Evolutionary conservation across 2,888 invertebrate genomes (phyloP).

Genomic region (Meteorus cinctellus): DNA sequence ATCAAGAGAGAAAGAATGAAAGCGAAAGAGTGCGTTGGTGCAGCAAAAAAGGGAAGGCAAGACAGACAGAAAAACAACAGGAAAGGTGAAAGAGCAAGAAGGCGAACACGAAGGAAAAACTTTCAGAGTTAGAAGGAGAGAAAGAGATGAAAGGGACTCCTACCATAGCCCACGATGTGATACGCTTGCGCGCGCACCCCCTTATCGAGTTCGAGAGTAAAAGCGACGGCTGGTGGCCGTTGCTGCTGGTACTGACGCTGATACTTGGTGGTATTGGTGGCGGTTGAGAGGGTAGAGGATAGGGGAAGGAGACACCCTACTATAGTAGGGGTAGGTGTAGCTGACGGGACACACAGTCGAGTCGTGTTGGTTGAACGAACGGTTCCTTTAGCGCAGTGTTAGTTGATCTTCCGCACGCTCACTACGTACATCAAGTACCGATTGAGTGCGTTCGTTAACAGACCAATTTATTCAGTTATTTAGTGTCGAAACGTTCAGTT

Average conservation of each 20-base stretch:
- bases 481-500: background rate
- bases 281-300: conserved; percentile 42
- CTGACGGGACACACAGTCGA: conserved; percentile 39
- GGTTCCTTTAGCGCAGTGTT: conserved; percentile 34
- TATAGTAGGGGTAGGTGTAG: conserved; percentile 35
- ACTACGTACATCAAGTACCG: background rate
- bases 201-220: conserved; percentile 70
- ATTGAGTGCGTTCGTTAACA: background rate
- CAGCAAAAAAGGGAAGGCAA: background rate
- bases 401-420: conserved; percentile 16
- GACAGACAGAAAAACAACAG: conserved; percentile 11
- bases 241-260: conserved; percentile 47
- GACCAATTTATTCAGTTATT: background rate
- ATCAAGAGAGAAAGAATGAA: conserved; percentile 26
- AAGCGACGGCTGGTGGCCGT: conserved; percentile 60
- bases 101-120: background rate
- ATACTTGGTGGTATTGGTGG: conserved; percentile 45
- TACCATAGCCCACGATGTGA: conserved; percentile 11
- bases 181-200: conserved; percentile 64
- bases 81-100: conserved; percentile 20
- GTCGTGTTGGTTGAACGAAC: conserved; percentile 38
- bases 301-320: conserved; percentile 39
- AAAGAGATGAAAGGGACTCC: conserved; percentile 24
- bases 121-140: background rate
- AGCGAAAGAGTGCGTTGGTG: background rate